Conservation (phyloP, 2,797 vertebrate genomes). For the Pangasius krempfi region DNA sequence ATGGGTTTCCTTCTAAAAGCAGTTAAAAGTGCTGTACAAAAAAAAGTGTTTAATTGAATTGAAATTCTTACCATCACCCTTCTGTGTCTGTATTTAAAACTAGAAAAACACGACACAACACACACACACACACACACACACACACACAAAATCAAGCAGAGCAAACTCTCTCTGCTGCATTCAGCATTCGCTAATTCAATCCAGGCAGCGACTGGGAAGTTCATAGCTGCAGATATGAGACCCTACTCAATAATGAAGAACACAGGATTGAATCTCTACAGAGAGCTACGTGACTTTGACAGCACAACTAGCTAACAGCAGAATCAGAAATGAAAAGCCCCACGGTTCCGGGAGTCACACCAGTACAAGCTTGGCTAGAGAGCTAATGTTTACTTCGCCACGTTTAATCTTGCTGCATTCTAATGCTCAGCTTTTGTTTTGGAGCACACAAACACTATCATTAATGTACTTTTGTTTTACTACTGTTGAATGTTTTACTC, state of each 20-base stretch:
- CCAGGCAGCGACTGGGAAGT: background rate
- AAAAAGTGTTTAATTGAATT: too few relatives aligned
- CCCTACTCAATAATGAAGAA: background rate
- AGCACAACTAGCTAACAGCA: background rate
- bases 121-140: too few relatives aligned
- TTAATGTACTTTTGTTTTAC: background rate
- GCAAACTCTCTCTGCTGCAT: background rate
- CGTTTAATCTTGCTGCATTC: background rate
- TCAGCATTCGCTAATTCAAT: background rate
- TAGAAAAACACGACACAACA: background rate
- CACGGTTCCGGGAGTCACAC: background rate
- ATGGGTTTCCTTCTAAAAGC: too few relatives aligned
- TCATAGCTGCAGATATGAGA: conserved; percentile 4
- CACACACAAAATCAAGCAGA: background rate
- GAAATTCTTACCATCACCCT: background rate
- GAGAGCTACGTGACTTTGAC: background rate
- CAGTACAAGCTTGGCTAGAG: background rate
- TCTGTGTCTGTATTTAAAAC: background rate
- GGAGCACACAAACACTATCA: background rate
- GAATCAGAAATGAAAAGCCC: background rate
- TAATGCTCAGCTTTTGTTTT: background rate
- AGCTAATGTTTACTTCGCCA: background rate
- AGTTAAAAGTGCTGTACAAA: too few relatives aligned
- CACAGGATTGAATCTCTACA: background rate
- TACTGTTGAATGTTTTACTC: background rate